phyloP scores from a whole-genome alignment of 1,140 invertebrate genomes.

The Cardiocondyla obscurior region DNA sequence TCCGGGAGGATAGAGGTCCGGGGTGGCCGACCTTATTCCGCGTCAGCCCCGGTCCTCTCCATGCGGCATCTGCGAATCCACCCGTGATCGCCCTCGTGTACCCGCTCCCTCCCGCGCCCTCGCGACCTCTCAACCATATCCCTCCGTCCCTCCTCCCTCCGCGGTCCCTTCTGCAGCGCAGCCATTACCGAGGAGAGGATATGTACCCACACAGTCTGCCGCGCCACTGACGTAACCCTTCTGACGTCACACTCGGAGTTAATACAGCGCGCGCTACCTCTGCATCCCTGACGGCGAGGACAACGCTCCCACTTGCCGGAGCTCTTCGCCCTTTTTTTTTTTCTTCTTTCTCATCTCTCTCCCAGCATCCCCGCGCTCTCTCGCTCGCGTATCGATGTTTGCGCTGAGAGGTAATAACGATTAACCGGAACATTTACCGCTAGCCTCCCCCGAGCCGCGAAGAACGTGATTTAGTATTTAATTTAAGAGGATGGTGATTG shows the following conservation, averaged over 20 bases:
- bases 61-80: constrained; percentile 27
- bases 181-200: constrained; percentile 4
- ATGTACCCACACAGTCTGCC: constrained; percentile 67
- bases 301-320: constrained; percentile 46
- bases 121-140: constrained; percentile 19
- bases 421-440: not conserved
- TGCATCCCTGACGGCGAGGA: constrained; percentile 58
- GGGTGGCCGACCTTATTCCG: constrained; percentile 78
- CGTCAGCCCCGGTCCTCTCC: constrained; percentile 60
- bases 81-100: constrained; percentile 24
- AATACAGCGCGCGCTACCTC: constrained; percentile 56
- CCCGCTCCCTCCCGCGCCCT: not conserved
- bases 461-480: not conserved
- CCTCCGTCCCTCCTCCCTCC: not conserved
- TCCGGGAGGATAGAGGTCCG: constrained; percentile 70
- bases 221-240: constrained; percentile 75
- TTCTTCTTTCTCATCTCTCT: too few relatives aligned
- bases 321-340: not conserved
- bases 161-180: constrained; percentile 36
- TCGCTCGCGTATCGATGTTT: constrained; percentile 11
- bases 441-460: not conserved
- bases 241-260: constrained; percentile 74
- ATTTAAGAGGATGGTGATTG: not conserved
- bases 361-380: not conserved
- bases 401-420: not conserved